Evolutionary conservation across 2,797 vertebrate species (phyloP).

Genomic region (Crax fasciolata): DNA sequence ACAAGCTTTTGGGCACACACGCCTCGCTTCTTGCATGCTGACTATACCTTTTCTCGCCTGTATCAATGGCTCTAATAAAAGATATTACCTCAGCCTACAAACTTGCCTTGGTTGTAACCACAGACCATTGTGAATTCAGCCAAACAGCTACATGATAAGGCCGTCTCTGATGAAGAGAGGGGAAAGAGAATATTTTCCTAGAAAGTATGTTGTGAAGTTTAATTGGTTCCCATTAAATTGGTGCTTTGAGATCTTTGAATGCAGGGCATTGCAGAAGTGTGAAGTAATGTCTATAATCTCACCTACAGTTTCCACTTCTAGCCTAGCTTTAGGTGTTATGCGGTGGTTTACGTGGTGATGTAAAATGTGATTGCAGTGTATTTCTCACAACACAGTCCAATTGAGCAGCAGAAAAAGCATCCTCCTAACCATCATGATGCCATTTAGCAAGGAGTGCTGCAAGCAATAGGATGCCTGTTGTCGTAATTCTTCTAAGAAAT

Average conservation of each 20-base stretch:
- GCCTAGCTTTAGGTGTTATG: constrained; percentile 41
- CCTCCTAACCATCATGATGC: constrained; percentile 74
- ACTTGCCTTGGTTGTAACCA: constrained; percentile 34
- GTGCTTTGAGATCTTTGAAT: constrained; percentile 40
- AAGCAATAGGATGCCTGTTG: constrained; percentile 50
- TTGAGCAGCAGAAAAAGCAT: constrained; percentile 40
- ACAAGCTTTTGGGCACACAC: not conserved
- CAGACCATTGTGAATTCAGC: constrained; percentile 4
- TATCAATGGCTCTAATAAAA: constrained; percentile 8
- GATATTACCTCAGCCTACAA: constrained; percentile 15
- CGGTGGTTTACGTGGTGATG: constrained; percentile 34
- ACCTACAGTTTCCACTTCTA: constrained; percentile 53
- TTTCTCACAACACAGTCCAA: constrained; percentile 35
- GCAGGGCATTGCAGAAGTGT: constrained; percentile 8
- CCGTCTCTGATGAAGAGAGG: constrained; percentile 14
- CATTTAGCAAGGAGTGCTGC: constrained; percentile 77
- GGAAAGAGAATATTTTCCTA: constrained; percentile 25
- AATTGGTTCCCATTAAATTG: constrained; percentile 40
- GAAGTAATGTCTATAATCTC: constrained; percentile 54
- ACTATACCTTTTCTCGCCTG: not conserved
- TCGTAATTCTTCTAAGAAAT: constrained; percentile 76
- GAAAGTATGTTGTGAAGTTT: constrained; percentile 48
- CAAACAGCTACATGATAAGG: not conserved
- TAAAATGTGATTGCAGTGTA: constrained; percentile 45
- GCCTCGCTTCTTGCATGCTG: not conserved